Evolutionary conservation across 2,888 invertebrate genomes (phyloP).

Genomic region (Calameuta filiformis): DNA sequence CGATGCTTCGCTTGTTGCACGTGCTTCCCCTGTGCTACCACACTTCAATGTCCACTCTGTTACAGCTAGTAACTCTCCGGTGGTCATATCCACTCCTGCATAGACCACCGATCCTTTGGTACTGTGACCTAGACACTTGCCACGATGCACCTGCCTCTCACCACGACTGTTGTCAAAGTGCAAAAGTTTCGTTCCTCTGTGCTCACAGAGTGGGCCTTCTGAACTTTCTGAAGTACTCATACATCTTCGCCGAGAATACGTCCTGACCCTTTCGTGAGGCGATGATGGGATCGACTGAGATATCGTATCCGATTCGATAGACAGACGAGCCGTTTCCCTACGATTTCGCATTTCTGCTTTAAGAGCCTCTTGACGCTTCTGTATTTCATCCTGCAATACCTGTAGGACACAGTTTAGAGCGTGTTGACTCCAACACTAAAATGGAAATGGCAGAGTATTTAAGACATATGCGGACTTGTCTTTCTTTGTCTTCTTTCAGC

Average conservation of each 20-base stretch:
- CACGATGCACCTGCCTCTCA: conserved; percentile 76
- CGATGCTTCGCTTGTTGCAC: conserved; percentile 29
- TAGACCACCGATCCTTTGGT: conserved; percentile 79
- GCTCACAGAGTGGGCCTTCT: conserved; percentile 70
- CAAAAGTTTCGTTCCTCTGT: conserved; percentile 69
- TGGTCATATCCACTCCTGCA: conserved; percentile 79
- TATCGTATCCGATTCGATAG: conserved; percentile 37
- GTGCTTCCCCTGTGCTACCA: neutral
- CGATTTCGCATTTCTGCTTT: conserved; percentile 74
- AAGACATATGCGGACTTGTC: conserved; percentile 44
- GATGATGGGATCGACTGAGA: conserved; percentile 57
- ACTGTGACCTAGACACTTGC: conserved; percentile 83
- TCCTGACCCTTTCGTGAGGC: conserved; percentile 54
- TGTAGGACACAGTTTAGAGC: conserved; percentile 63
- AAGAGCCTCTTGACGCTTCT: conserved; percentile 81
- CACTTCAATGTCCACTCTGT: conserved; percentile 79
- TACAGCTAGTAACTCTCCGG: conserved; percentile 78
- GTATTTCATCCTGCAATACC: conserved; percentile 80
- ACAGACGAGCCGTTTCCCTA: conserved; percentile 51
- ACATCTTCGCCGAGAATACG: conserved; percentile 60
- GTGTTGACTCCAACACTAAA: neutral
- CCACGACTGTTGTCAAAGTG: conserved; percentile 69
- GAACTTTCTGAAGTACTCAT: conserved; percentile 71
- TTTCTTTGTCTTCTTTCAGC: conserved; percentile 73
- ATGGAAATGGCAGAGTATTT: neutral